Evolutionary conservation across 1,140 invertebrate genomes (phyloP), one percentile per base, ranked within the genome.

Genomic region (Drosophila sulfurigaster): DNA sequence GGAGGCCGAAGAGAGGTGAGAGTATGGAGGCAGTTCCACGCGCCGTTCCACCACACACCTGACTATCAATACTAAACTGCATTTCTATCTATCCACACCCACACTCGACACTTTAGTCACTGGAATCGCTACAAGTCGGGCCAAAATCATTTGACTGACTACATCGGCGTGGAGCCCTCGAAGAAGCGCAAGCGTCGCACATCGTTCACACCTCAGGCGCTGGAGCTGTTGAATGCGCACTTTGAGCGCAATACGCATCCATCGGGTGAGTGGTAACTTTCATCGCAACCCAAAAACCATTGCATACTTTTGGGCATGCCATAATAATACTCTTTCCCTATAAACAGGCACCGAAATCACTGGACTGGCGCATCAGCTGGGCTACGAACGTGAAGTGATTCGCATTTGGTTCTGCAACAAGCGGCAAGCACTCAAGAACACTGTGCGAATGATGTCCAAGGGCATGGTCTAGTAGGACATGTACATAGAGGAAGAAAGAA

Each of bases 401-500:
- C 94, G 98, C 93, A 99, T 99, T 93, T 99, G 98, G 98, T 99
- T 99, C 93, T 99, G 98, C 93, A 99, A 99, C 93, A 99, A 99
- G 93, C 95, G 98, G 75, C 98, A 99, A 93, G 98, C 98, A 0
- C 93, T 99, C 43, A 99, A 99, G 93, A 99, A 99, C 93, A 98
- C 98, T 7, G 97, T 97, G 46, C 94, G 96, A 80, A 97, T 97
- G 96, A 97, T 97, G 96, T 96, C 96, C 56, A 97, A 97, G 94
- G 95, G 95, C 52, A 96, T 96, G 94, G 92, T 92, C 58, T 92
- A 92, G 87, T 75, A 54, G 68, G 32, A 38, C 38, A 49, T 65
- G 38, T 71, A 46, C 13, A 65, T 52, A 60, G 20, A 60, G 13
- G 2, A 3, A 51, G 35, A 13, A 8, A 20, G 35, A 63, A 35